Evolutionary conservation across 64 coral and sea anemone genomes (phyloP), one percentile per base, ranked within the genome.

Genomic region (Stylophora pistillata): DNA sequence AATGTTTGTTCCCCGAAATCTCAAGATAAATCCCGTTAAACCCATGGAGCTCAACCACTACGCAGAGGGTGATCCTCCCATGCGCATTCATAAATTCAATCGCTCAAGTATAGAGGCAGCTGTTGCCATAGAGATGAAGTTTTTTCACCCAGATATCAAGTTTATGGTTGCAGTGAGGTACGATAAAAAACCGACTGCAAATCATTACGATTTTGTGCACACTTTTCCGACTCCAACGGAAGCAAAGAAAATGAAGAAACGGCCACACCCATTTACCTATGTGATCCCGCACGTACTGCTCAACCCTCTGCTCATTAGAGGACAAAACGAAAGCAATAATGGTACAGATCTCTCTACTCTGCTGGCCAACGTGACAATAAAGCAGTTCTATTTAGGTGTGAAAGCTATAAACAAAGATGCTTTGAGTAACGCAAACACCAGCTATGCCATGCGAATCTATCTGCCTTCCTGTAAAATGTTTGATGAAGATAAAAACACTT

Each of bases 71-170:
- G 95, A 97, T 72, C 95, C 95, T 15, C 87, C 91, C 5, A 97
- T 97, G 95, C 87, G 95, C 33, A 91, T 97, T 7, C 95, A 97
- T 74, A 97, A 93, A 33, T 97, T 97, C 83, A 97, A 97, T 75
- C 95, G 95, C 30, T 90, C 95, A 15, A 82, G 68, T 25, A 93
- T 87, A 31, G 82, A 87, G 10, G 78, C 95, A 0, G 95, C 74
- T 13, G 81, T 97, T 33, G 95, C 87, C 26, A 72, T 97, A 7
- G 91, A 97, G 52, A 93, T 97, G 32, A 58, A 74, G 74, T 30
- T 76, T 13, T 97, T 87, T 72, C 87, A 97, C 16, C 87, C 91
- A 5, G 75, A 93, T 27, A 66, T 97, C 47, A 93, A 82, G 54
- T 97, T 97, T 73, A 58, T 72, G 20, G 79, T 93, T 0, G 82